phyloP scores from a whole-genome alignment of 2,113 vertebrate genomes.

The Brachyhypopomus occidentalis region DNA sequence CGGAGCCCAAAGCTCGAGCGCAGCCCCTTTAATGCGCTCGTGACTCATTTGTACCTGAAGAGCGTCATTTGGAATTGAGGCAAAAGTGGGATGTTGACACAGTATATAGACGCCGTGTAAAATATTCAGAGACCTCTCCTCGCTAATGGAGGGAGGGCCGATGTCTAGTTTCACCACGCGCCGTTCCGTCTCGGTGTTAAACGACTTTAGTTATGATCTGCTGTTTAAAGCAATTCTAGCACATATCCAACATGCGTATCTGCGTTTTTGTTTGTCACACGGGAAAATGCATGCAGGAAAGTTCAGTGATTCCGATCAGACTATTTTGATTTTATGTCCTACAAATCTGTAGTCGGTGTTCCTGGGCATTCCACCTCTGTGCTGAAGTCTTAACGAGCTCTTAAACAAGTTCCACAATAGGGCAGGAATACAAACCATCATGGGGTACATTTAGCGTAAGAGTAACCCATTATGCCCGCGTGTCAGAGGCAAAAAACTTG shows the following conservation, averaged over 20 bases:
- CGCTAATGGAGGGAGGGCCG: conserved; percentile 49
- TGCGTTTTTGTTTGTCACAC: conserved; percentile 36
- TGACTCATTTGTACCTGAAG: conserved; percentile 54
- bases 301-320: neutral
- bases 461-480: conserved; percentile 72
- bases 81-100: conserved; percentile 57
- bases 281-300: conserved; percentile 1
- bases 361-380: conserved; percentile 12
- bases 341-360: conserved; percentile 25
- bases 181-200: conserved; percentile 24
- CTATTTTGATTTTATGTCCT: conserved; percentile 11
- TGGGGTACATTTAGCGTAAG: conserved; percentile 58
- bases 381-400: conserved; percentile 50
- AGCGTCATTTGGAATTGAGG: conserved; percentile 46
- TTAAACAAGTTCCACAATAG: conserved; percentile 68
- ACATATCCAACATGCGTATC: conserved; percentile 19
- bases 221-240: conserved; percentile 21
- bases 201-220: neutral
- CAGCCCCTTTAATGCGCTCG: conserved; percentile 40
- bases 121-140: conserved; percentile 55
- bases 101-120: conserved; percentile 55
- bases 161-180: conserved; percentile 42
- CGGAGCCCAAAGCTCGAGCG: conserved; percentile 31
- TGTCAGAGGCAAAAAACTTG: conserved; percentile 6
- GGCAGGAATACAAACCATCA: conserved; percentile 70